A percentile compares a stretch with the other conserved stretches of the same genome.
Conservation (phyloP, 1,140 invertebrate species). For the Scaptomyza hsui region DNA sequence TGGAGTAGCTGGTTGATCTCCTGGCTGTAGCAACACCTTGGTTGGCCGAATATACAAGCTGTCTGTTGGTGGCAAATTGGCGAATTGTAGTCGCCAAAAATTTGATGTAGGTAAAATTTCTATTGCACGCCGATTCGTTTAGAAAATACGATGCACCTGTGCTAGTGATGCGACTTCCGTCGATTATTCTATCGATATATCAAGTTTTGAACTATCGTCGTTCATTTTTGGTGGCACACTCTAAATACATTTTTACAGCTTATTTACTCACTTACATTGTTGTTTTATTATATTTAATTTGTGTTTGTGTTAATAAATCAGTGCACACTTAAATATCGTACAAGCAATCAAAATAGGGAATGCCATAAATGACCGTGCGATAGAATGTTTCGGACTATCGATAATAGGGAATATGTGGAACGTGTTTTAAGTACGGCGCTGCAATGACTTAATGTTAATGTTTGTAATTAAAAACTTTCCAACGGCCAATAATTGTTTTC, state of each 20-base stretch:
- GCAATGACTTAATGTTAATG: neutral
- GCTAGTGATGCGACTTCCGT: constrained; percentile 16
- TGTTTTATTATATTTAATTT: neutral
- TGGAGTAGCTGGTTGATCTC: constrained; percentile 2
- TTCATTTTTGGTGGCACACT: neutral
- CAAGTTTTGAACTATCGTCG: neutral
- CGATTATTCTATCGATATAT: constrained; percentile 19
- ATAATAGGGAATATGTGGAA: neutral
- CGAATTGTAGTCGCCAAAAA: neutral
- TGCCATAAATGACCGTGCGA: neutral
- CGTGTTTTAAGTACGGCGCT: neutral
- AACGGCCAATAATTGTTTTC: neutral
- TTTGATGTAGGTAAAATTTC: constrained; percentile 23
- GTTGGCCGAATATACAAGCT: constrained; percentile 9
- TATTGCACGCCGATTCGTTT: constrained; percentile 48
- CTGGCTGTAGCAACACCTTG: neutral
- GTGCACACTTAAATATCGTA: neutral
- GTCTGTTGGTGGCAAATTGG: constrained; percentile 5
- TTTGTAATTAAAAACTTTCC: neutral
- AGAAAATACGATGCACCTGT: constrained; percentile 50
- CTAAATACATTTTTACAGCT: neutral
- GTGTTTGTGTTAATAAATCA: neutral
- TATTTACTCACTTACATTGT: neutral
- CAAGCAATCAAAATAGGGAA: neutral
- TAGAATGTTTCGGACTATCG: neutral